Base-by-base conservation (phyloP, 2,797 vertebrate species). In the Myiothlypis coronata region DNA sequence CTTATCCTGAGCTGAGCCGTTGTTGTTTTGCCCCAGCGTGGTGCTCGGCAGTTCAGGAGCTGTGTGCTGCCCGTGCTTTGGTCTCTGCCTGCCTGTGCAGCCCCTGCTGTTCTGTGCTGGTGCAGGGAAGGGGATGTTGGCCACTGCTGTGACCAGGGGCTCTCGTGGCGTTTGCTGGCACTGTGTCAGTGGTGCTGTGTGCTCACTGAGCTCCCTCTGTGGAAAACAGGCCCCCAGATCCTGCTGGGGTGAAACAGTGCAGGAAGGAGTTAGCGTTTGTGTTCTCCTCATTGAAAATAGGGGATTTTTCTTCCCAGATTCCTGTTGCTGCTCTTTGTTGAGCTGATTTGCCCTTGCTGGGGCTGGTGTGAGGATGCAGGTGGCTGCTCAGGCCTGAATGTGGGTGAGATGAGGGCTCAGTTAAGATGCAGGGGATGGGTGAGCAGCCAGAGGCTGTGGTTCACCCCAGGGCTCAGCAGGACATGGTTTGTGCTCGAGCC, bases 241-340 rank as follows among this genome's bases (percentile, higher is more conserved):
- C 28, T 41, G 9, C 69, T 82, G 32, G 22, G 75, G 46, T 83
- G 43, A 22, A 77, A n/a, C 39, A 46, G 65, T 28, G 21, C 35
- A 28, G 74, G 22, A 49, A 86, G 41, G 78, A 61, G 67, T 55
- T 72, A 70, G 11, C 2, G 16, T 35, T 90, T 95, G 87, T 87
- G 64, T 56, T 81, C 71, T 93, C 93, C 88, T 89, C 91, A 52
- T 87, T 77, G 92, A 89, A 89, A 92, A 92, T 14, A 85, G 91
- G 90, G 3, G 17, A 34, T 50, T 95, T 97, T 95, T 80, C 76
- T 92, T 82, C 75, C 94, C 77, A 55, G 71, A 69, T 92, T 64
- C 79, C 37, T 59, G 82, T 41, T 49, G 5, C 81, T 24, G 10
- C 84, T 96, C 79, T 44, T 17, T 47, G 27, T 89, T 89, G 24